Conservation (phyloP, 2,797 vertebrate species). For the Bradypodion pumilum region DNA sequence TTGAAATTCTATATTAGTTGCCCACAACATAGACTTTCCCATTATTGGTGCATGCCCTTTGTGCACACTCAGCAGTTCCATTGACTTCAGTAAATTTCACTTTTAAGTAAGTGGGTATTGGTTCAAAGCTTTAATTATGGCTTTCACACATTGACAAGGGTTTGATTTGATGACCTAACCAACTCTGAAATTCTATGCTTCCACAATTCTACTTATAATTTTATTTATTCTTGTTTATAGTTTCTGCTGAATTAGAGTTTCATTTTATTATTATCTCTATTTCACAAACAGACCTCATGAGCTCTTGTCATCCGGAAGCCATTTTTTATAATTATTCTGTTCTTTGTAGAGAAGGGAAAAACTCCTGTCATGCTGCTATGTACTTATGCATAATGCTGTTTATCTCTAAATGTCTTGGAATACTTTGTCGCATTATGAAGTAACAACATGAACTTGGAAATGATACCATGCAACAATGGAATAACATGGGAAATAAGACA, state of each 20-base stretch:
- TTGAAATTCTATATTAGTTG: not conserved
- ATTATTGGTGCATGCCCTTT: constrained; percentile 20
- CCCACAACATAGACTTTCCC: constrained; percentile 17
- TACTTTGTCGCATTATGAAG: constrained; percentile 21
- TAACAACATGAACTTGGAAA: constrained; percentile 41
- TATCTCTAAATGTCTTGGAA: constrained; percentile 49
- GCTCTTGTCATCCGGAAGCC: constrained; percentile 11
- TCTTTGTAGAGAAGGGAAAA: not conserved
- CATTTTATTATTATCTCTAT: constrained; percentile 14
- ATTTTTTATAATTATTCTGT: constrained; percentile 28
- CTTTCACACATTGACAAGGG: no score
- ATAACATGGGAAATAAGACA: constrained; percentile 39
- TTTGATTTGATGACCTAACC: no score
- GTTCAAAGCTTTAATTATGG: not conserved
- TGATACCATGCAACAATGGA: constrained; percentile 30
- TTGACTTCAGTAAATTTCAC: not conserved
- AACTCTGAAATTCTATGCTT: no score
- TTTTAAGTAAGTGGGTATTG: not conserved
- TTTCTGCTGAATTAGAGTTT: constrained; percentile 13
- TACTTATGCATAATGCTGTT: constrained; percentile 54
- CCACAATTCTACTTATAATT: not conserved
- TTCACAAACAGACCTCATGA: constrained; percentile 26
- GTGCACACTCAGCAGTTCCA: not conserved
- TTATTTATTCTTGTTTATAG: not conserved
- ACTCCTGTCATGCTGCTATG: not conserved